These are phyloP conservation scores for Ephydatia muelleri DNA, from an alignment of 37 sponge, comb jelly and placozoan genomes.

Conservation along the genomic window DNA sequence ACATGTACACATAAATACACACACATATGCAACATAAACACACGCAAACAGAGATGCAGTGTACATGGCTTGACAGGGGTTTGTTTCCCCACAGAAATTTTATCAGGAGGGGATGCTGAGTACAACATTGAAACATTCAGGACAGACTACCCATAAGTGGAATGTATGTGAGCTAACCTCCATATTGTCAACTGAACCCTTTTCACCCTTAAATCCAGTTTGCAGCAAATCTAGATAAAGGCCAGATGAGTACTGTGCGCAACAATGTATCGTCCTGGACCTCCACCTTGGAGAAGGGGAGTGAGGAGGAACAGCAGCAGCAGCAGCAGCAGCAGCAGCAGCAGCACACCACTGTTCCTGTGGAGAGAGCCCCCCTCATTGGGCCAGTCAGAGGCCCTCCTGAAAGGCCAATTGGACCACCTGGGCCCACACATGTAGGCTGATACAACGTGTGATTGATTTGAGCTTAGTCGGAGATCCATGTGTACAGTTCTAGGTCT, in stretches of 20 bases:
- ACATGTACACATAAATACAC: neutral
- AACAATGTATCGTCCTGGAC: constrained; percentile 70
- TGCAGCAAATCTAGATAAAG: constrained; percentile 14
- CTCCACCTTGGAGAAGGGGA: neutral
- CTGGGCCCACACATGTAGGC: neutral
- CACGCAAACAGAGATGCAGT: neutral
- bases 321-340: too few relatives aligned
- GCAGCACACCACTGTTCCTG: neutral
- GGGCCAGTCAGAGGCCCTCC: constrained; percentile 38
- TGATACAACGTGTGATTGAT: neutral
- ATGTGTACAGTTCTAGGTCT: neutral
- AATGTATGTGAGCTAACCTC: constrained; percentile 54
- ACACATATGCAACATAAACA: neutral
- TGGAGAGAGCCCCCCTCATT: constrained; percentile 15
- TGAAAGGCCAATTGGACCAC: neutral
- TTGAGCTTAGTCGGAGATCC: neutral
- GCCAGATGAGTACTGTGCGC: constrained; percentile 26
- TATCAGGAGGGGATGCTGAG: constrained; percentile 72
- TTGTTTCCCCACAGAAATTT: constrained; percentile 44
- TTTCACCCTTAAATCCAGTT: constrained; percentile 7
- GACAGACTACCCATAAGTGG: constrained; percentile 77
- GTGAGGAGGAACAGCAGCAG: neutral
- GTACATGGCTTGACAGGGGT: neutral
- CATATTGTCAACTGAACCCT: neutral
- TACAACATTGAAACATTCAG: constrained; percentile 29